Evolutionary conservation across 2,797 vertebrate genomes (phyloP).

Genomic region (Poecilia picta): DNA sequence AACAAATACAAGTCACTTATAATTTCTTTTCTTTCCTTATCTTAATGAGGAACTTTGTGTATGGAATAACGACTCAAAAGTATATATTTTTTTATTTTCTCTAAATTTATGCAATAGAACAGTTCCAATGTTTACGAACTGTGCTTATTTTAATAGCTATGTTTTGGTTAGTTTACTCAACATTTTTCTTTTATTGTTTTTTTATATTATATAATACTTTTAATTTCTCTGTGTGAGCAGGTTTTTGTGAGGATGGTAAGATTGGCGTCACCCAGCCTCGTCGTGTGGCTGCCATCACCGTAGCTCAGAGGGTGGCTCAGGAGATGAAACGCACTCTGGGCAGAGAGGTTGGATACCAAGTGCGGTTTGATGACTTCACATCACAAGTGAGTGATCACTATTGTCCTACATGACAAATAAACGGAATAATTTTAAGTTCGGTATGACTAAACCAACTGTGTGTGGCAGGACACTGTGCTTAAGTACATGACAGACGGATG

Average conservation of each 20-base stretch:
- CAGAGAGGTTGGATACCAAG: conserved; percentile 91
- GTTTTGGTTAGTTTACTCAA: neutral
- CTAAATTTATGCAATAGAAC: neutral
- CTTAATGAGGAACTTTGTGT: neutral
- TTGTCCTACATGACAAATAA: neutral
- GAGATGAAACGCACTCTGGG: conserved; percentile 89
- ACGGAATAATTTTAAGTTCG: neutral
- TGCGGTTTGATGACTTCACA: conserved; percentile 95
- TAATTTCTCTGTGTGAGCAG: conserved; percentile 63
- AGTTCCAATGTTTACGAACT: neutral
- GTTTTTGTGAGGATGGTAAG: conserved; percentile 85
- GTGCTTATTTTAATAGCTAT: neutral
- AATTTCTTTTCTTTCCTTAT: neutral
- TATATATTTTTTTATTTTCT: no score
- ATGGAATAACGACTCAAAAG: neutral
- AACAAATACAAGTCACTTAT: neutral
- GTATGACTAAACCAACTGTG: conserved; percentile 4
- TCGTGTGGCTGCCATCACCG: conserved; percentile 93
- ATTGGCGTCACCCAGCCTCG: conserved; percentile 94
- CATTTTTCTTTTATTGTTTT: neutral
- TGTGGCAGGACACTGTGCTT: conserved; percentile 87
- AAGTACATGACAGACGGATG: conserved; percentile 98
- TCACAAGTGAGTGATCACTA: conserved; percentile 80
- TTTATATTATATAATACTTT: neutral
- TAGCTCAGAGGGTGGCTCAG: conserved; percentile 92